These are phyloP conservation scores for Pyrgilauda ruficollis DNA, from an alignment of 2,113 vertebrate species.

Conservation along the genomic window DNA sequence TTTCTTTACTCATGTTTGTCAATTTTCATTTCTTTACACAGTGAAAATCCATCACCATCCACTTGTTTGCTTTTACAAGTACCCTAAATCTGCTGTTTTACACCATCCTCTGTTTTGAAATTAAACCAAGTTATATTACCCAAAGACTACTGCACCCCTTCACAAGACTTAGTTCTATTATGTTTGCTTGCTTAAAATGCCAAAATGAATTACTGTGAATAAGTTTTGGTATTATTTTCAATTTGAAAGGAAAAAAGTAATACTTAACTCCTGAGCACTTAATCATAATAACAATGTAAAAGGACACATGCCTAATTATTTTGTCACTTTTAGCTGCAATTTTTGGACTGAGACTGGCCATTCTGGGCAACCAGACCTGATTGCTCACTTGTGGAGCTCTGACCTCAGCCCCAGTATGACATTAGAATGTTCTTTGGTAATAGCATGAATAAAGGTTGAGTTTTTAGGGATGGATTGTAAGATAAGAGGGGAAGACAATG, in stretches of 20 bases:
- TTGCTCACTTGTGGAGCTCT: not conserved
- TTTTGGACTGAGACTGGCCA: not conserved
- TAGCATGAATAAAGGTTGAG: not conserved
- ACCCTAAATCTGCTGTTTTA: not conserved
- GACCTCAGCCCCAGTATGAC: not conserved
- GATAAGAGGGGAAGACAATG: not conserved
- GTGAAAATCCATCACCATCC: not conserved
- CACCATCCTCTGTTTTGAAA: not conserved
- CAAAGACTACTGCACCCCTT: not conserved
- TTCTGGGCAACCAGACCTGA: not conserved
- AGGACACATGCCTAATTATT: fast-evolving
- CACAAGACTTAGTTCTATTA: not conserved
- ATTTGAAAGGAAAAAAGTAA: not conserved
- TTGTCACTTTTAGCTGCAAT: not conserved
- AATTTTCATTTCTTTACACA: not conserved
- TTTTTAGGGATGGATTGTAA: not conserved
- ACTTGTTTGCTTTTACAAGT: not conserved
- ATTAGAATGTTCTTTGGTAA: not conserved
- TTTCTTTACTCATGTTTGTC: not conserved
- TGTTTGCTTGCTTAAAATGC: not conserved
- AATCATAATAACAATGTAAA: not conserved
- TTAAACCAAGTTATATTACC: not conserved
- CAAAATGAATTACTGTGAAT: not conserved
- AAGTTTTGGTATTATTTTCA: not conserved
- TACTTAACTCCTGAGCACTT: not conserved